These are phyloP conservation scores for Hirundo rustica DNA, from an alignment of 2,797 vertebrate genomes.

Conservation along the genomic window DNA sequence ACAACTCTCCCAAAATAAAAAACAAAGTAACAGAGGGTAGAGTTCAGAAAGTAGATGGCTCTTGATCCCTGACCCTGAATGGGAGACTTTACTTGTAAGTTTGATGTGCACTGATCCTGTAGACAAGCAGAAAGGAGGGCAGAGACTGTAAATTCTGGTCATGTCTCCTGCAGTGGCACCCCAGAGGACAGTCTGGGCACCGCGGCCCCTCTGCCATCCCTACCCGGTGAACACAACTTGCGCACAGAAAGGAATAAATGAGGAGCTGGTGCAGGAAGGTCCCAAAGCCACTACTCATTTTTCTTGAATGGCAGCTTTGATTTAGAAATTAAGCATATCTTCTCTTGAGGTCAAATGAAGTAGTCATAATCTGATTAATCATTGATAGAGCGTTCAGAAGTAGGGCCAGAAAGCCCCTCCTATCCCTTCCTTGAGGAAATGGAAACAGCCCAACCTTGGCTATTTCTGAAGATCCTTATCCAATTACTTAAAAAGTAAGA, in stretches of 20 bases:
- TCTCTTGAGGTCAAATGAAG: not conserved
- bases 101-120: not conserved
- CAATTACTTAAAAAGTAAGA: not conserved
- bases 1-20: not conserved
- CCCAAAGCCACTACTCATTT: not conserved
- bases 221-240: not conserved
- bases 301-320: conserved; percentile 25
- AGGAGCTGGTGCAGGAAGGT: not conserved
- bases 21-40: not conserved
- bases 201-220: accelerated
- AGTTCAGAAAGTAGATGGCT: not conserved
- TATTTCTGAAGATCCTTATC: not conserved
- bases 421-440: not conserved
- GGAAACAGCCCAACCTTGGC: not conserved
- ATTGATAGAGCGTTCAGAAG: not conserved
- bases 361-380: conserved; percentile 4
- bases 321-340: conserved; percentile 1
- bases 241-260: not conserved
- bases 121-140: not conserved
- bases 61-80: not conserved
- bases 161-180: not conserved
- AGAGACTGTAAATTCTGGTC: not conserved
- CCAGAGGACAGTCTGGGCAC: not conserved
- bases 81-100: not conserved
- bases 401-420: not conserved